phyloP scores from a whole-genome alignment of 2,888 invertebrate genomes.

The Coenonympha arcania region DNA sequence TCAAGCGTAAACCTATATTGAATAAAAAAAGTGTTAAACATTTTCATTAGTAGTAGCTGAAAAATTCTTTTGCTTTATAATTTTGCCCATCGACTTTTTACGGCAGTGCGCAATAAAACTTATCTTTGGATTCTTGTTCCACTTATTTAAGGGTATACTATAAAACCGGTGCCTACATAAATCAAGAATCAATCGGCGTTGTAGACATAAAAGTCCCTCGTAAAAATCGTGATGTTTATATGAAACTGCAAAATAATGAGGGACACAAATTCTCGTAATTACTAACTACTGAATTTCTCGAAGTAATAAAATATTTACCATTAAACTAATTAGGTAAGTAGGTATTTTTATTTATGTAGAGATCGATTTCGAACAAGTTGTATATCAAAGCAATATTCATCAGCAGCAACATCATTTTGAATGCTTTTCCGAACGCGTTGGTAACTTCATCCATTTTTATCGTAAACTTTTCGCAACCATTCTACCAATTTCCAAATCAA shows the following conservation, averaged over 20 bases:
- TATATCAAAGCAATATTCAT: too few species aligned
- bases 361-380: slow-evolving; percentile 17
- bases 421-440: too few species aligned
- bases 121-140: background rate
- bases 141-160: background rate
- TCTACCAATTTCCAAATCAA: too few species aligned
- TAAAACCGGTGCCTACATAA: background rate
- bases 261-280: background rate
- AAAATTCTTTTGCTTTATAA: too few species aligned
- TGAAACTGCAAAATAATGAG: slow-evolving; percentile 16
- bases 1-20: too few species aligned
- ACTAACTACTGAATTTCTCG: slow-evolving; percentile 15
- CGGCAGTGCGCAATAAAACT: too few species aligned
- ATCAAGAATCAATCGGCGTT: background rate
- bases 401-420: too few species aligned
- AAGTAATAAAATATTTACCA: slow-evolving; percentile 20
- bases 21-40: too few species aligned
- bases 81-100: too few species aligned
- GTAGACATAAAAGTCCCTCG: background rate
- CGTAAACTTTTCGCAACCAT: too few species aligned
- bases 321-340: slow-evolving; percentile 19
- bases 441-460: too few species aligned
- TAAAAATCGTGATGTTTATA: slow-evolving; percentile 12
- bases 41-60: too few species aligned
- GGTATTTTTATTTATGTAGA: slow-evolving; percentile 31